These are phyloP conservation scores for Eulimnadia texana DNA, from an alignment of 1,140 invertebrate genomes.

Conservation along the genomic window DNA sequence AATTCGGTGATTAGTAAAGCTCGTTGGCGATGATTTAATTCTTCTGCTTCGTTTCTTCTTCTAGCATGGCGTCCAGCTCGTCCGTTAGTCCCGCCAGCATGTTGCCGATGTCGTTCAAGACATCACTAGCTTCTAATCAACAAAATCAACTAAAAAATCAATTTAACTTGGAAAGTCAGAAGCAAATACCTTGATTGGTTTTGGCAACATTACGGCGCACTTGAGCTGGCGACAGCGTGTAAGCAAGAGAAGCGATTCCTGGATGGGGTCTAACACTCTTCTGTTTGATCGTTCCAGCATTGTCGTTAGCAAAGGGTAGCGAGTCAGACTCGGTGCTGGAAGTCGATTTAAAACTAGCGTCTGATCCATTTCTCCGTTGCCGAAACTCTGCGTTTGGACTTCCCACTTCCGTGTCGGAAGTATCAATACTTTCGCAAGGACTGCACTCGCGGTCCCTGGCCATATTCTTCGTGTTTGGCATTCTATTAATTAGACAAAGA, in stretches of 20 bases:
- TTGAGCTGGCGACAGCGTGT: conserved; percentile 17
- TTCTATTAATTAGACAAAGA: not conserved
- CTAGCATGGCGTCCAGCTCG: conserved; percentile 85
- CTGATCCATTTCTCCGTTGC: conserved; percentile 55
- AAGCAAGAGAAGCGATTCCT: conserved; percentile 18
- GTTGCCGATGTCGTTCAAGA: conserved; percentile 90
- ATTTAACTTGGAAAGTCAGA: not conserved
- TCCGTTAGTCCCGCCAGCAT: conserved; percentile 89
- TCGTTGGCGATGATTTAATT: not conserved
- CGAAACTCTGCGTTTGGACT: conserved; percentile 31
- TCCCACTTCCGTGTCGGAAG: conserved; percentile 4
- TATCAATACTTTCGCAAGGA: conserved; percentile 8
- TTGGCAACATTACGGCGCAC: not conserved
- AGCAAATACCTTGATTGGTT: conserved; percentile 1
- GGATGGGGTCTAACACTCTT: conserved; percentile 27
- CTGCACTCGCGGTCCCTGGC: conserved; percentile 3
- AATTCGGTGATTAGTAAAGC: not conserved
- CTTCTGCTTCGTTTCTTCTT: conserved; percentile 44
- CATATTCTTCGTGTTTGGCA: not conserved
- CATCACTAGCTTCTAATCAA: conserved; percentile 71
- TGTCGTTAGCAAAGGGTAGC: conserved; percentile 95
- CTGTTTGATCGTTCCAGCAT: conserved; percentile 92
- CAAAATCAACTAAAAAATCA: not conserved
- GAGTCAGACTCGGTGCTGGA: conserved; percentile 92
- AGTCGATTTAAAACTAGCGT: conserved; percentile 81